Percentiles rank a stretch among this genome's conserved stretches.
phyloP scores from a whole-genome alignment of 1,140 invertebrate species.

The Tribolium castaneum region DNA sequence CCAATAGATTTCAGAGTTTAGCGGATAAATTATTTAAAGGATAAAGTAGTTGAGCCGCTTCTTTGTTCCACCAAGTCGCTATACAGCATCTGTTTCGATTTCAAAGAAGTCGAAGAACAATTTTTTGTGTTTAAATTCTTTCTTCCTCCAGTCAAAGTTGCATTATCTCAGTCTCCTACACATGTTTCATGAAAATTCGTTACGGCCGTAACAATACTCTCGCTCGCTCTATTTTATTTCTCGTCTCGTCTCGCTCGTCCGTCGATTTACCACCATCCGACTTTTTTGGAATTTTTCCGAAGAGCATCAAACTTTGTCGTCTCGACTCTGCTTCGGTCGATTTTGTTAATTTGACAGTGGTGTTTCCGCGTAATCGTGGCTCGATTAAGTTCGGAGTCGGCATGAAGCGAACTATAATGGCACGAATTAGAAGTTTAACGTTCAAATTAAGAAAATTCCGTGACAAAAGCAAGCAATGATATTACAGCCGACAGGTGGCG shows the following conservation, averaged over 20 bases:
- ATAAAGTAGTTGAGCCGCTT: too few relatives aligned
- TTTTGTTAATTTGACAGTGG: slow-evolving; percentile 22
- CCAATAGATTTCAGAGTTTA: too few relatives aligned
- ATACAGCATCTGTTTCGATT: too few relatives aligned
- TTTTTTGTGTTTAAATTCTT: background rate
- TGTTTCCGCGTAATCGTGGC: slow-evolving; percentile 16
- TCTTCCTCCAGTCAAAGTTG: background rate
- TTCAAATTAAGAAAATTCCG: slow-evolving; percentile 38
- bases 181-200: background rate
- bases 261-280: background rate
- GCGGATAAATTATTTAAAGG: too few relatives aligned
- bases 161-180: background rate
- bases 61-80: too few relatives aligned
- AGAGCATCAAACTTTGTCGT: background rate
- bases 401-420: slow-evolving; percentile 26
- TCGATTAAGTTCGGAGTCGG: background rate
- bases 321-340: slow-evolving; percentile 8
- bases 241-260: background rate
- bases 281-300: background rate
- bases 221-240: background rate
- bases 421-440: slow-evolving; percentile 33
- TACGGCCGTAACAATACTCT: background rate
- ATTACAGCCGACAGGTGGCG: slow-evolving; percentile 38
- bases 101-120: background rate
- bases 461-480: slow-evolving; percentile 3